Evolutionary conservation across 2,797 vertebrate genomes (phyloP).

Genomic region (Rhynchotus rufescens): DNA sequence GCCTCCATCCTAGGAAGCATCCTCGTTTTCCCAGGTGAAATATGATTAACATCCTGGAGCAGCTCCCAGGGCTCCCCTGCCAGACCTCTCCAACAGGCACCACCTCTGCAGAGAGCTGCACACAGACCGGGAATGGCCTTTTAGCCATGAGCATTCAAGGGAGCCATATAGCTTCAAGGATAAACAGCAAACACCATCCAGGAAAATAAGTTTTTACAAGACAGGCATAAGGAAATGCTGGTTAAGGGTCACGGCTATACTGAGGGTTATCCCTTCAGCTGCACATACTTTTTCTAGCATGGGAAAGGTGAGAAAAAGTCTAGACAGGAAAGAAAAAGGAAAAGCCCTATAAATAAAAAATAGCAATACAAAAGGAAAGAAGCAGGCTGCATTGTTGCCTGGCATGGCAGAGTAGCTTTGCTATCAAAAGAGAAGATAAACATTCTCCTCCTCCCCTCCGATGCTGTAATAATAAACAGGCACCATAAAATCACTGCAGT

Average conservation of each 20-base stretch:
- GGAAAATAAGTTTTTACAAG: background rate
- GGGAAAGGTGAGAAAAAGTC: background rate
- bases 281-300: background rate
- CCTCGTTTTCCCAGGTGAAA: background rate
- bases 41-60: background rate
- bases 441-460: background rate
- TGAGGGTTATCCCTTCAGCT: background rate
- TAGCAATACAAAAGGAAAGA: background rate
- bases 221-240: background rate
- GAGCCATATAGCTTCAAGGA: background rate
- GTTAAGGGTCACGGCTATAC: background rate
- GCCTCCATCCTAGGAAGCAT: background rate
- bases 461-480: background rate
- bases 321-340: background rate
- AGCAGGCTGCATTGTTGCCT: background rate
- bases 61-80: background rate
- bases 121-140: accelerated
- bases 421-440: background rate
- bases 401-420: background rate
- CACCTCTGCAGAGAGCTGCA: background rate
- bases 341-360: background rate
- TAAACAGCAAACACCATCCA: background rate
- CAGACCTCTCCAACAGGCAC: background rate
- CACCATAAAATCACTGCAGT: background rate
- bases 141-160: background rate